phyloP scores from a whole-genome alignment of 2,888 invertebrate genomes.

The Tridacna crocea region DNA sequence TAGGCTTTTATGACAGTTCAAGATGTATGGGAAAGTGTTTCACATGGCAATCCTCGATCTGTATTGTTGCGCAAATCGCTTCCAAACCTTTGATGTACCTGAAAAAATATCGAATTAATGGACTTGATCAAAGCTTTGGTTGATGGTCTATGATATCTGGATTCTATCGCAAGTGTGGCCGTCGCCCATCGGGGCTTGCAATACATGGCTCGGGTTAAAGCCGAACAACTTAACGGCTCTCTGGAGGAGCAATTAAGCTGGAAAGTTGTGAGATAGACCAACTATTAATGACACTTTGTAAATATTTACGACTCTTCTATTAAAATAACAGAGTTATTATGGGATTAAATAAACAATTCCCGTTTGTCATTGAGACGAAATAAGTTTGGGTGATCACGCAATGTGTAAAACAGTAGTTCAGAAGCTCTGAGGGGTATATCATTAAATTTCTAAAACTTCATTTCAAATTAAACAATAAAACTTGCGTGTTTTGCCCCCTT shows the following conservation, averaged over 20 bases:
- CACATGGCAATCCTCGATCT: background rate
- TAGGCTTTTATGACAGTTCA: too few relatives aligned
- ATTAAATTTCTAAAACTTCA: too few relatives aligned
- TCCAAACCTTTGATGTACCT: constrained; percentile 2
- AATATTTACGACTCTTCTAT: constrained; percentile 26
- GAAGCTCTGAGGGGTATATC: too few relatives aligned
- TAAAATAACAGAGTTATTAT: constrained; percentile 18
- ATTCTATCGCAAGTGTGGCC: constrained; percentile 7
- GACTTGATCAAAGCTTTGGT: constrained; percentile 4
- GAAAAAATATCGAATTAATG: constrained; percentile 14
- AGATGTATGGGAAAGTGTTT: background rate
- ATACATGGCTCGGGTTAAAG: constrained; percentile 1
- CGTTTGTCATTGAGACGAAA: constrained; percentile 6
- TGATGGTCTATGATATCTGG: constrained; percentile 13
- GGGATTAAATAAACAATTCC: constrained; percentile 21
- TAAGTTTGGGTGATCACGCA: constrained; percentile 6
- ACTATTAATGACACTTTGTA: constrained; percentile 24
- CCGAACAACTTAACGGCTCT: constrained; percentile 14
- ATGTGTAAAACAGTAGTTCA: background rate
- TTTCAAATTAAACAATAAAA: too few relatives aligned
- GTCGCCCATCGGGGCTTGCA: background rate
- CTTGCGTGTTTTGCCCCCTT: too few relatives aligned
- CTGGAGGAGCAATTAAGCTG: constrained; percentile 10
- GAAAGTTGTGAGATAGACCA: constrained; percentile 8
- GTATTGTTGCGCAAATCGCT: constrained; percentile 15